Conservation (phyloP, 2,113 vertebrate species). For the Paratilapia polleni region DNA sequence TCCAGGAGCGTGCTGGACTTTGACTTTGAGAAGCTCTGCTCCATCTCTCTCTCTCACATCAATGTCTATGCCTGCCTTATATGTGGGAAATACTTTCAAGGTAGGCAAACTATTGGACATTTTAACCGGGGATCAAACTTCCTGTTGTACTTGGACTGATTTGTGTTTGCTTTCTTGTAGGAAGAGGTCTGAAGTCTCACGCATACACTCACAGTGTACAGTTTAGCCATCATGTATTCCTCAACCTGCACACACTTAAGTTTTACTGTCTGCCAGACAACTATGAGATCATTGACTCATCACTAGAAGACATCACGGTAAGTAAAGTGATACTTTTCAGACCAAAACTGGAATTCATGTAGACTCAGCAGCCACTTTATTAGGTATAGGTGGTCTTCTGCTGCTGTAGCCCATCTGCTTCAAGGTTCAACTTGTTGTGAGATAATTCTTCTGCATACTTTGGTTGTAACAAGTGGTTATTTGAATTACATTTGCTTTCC, state of each 20-base stretch:
- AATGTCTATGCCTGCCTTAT: slow-evolving; percentile 96
- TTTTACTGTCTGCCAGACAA: slow-evolving; percentile 98
- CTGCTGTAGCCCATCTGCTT: too few relatives aligned
- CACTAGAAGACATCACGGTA: slow-evolving; percentile 95
- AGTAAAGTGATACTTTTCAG: slow-evolving; percentile 29
- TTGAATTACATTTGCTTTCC: too few relatives aligned
- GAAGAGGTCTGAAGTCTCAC: slow-evolving; percentile 95
- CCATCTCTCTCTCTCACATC: slow-evolving; percentile 95
- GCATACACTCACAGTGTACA: slow-evolving; percentile 98
- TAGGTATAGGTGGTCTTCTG: background rate
- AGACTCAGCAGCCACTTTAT: background rate
- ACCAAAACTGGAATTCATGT: slow-evolving; percentile 1
- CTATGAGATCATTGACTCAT: slow-evolving; percentile 98
- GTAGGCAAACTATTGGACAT: slow-evolving; percentile 63
- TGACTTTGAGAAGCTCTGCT: slow-evolving; percentile 97
- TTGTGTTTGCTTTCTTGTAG: slow-evolving; percentile 65
- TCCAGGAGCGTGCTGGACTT: slow-evolving; percentile 94
- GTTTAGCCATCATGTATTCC: slow-evolving; percentile 95
- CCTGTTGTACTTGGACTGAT: background rate
- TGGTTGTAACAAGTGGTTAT: too few relatives aligned
- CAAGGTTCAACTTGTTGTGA: too few relatives aligned
- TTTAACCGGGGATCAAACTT: background rate
- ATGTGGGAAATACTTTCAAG: slow-evolving; percentile 97
- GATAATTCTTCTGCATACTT: too few relatives aligned
- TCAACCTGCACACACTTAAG: slow-evolving; percentile 96